phyloP scores from a whole-genome alignment of 2,888 invertebrate species.

The Zootermopsis nevadensis region DNA sequence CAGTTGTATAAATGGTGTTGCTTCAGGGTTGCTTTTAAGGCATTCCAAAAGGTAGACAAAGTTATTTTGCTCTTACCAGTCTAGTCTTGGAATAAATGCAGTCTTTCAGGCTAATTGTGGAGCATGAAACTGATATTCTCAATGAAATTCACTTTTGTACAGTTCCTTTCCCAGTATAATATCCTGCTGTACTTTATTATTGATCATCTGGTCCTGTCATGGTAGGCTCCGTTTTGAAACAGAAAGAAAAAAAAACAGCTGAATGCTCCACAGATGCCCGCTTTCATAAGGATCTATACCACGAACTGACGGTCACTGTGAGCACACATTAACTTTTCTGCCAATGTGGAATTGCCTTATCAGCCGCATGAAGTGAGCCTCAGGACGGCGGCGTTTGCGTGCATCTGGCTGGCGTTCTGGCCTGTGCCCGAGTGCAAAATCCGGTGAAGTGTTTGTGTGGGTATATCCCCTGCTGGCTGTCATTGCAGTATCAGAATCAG shows the following conservation, averaged over 20 bases:
- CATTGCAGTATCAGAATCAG: constrained; percentile 59
- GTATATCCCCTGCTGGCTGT: constrained; percentile 55
- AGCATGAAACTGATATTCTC: constrained; percentile 29
- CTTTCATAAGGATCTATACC: constrained; percentile 35
- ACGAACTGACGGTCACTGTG: constrained; percentile 33
- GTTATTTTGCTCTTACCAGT: constrained; percentile 39
- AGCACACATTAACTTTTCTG: constrained; percentile 28
- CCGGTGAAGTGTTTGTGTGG: constrained; percentile 54
- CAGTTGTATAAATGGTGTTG: constrained; percentile 48
- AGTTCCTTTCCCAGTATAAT: not conserved
- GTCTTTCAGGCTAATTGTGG: constrained; percentile 31
- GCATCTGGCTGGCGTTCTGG: constrained; percentile 35
- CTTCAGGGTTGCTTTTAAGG: constrained; percentile 47
- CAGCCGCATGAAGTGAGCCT: constrained; percentile 39
- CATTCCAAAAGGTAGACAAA: constrained; percentile 37
- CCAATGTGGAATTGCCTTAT: constrained; percentile 31
- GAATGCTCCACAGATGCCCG: constrained; percentile 36
- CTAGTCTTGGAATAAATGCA: constrained; percentile 43
- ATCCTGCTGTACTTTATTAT: not conserved
- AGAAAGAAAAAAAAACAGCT: not conserved
- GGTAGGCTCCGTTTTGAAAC: too few relatives aligned
- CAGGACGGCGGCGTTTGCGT: constrained; percentile 8
- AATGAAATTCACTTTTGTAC: not conserved
- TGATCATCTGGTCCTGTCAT: not conserved
- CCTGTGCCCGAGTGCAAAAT: constrained; percentile 53